Evolutionary conservation across 2,888 invertebrate genomes (phyloP).

Genomic region (Cephus rjabovi): DNA sequence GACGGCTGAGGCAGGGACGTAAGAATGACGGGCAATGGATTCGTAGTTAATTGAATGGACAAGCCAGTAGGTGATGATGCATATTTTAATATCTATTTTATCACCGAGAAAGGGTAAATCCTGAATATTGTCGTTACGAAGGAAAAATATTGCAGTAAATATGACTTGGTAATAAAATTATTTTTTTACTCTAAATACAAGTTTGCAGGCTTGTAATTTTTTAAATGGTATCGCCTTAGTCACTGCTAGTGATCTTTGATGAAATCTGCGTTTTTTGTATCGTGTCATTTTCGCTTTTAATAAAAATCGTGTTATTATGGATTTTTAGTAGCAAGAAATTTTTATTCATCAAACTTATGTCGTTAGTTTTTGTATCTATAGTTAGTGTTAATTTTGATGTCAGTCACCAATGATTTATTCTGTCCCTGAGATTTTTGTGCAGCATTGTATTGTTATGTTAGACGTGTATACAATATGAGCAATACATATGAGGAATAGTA

Average conservation of each 20-base stretch:
- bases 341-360: neutral
- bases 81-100: neutral
- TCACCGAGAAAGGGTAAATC: neutral
- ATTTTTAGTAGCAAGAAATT: neutral
- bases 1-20: neutral
- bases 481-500: neutral
- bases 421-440: neutral
- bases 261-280: neutral
- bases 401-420: neutral
- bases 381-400: neutral
- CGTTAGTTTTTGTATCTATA: neutral
- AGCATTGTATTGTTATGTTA: neutral
- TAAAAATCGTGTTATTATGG: neutral
- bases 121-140: neutral
- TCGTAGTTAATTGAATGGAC: neutral
- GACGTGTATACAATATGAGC: neutral
- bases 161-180: neutral
- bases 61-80: neutral
- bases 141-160: neutral
- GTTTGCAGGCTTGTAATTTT: neutral
- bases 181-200: neutral
- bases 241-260: neutral
- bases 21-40: neutral
- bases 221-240: neutral
- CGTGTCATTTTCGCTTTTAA: neutral